Conservation (phyloP, 1,140 invertebrate genomes). For the Trichonephila clavipes region DNA sequence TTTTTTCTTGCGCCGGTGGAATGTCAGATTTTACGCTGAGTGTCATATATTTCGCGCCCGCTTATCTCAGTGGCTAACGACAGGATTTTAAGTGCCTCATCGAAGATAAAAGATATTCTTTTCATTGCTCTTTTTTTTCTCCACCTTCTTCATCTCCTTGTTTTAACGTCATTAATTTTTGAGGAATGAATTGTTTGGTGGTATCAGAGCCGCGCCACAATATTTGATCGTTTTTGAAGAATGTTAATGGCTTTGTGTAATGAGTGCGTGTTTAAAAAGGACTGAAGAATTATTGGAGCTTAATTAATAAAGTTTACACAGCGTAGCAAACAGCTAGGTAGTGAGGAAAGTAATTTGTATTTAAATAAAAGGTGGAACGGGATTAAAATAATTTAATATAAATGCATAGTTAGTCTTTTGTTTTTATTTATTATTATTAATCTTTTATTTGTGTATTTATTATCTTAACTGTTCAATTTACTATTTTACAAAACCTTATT, state of each 20-base stretch:
- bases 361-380: too few species aligned
- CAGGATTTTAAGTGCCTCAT: constrained; percentile 73
- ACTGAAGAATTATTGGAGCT: not conserved
- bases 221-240: constrained; percentile 35
- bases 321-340: not conserved
- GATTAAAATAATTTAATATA: too few species aligned
- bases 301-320: not conserved
- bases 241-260: not conserved
- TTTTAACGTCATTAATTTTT: constrained; percentile 63
- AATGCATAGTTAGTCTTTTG: too few species aligned
- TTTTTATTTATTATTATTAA: too few species aligned
- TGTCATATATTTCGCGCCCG: constrained; percentile 60
- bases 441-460: too few species aligned
- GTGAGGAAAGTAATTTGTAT: too few species aligned
- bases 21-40: constrained; percentile 64
- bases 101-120: constrained; percentile 40
- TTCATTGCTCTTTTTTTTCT: constrained; percentile 37
- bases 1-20: constrained; percentile 12
- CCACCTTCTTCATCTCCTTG: not conserved
- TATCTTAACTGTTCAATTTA: too few species aligned
- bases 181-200: constrained; percentile 56
- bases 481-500: too few species aligned
- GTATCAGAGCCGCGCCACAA: not conserved
- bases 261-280: not conserved
- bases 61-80: constrained; percentile 69